These are phyloP conservation scores for Columba guinea DNA, from an alignment of 2,797 vertebrate genomes.

Conservation along the genomic window DNA sequence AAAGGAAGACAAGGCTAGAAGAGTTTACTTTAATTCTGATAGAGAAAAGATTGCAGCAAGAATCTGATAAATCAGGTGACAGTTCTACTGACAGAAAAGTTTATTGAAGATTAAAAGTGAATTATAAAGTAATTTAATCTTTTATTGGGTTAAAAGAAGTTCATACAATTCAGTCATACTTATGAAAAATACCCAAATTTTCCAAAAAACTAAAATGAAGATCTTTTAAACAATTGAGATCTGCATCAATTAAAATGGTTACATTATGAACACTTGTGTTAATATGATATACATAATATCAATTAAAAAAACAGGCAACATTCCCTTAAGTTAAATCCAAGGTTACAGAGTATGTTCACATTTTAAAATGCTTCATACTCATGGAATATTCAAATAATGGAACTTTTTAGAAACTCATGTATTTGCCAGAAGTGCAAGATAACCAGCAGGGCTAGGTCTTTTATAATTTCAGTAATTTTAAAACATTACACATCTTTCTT, in stretches of 20 bases:
- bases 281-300: not conserved
- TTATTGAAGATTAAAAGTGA: not conserved
- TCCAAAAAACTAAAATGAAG: not conserved
- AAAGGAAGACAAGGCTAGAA: not conserved
- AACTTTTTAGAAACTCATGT: not conserved
- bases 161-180: not conserved
- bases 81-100: not conserved
- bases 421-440: not conserved
- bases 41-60: not conserved
- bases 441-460: not conserved
- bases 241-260: not conserved
- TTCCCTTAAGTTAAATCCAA: not conserved
- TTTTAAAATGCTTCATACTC: not conserved
- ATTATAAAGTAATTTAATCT: not conserved
- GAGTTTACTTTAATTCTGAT: not conserved
- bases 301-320: not conserved
- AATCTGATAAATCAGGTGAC: not conserved
- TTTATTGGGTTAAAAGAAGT: not conserved
- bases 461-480: not conserved
- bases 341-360: not conserved
- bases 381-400: not conserved
- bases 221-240: not conserved
- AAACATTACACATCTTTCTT: not conserved
- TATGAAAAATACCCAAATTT: not conserved
- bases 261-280: not conserved